Conservation (phyloP, 2,888 invertebrate species). For the Imbricaverruca yamaguchii region DNA sequence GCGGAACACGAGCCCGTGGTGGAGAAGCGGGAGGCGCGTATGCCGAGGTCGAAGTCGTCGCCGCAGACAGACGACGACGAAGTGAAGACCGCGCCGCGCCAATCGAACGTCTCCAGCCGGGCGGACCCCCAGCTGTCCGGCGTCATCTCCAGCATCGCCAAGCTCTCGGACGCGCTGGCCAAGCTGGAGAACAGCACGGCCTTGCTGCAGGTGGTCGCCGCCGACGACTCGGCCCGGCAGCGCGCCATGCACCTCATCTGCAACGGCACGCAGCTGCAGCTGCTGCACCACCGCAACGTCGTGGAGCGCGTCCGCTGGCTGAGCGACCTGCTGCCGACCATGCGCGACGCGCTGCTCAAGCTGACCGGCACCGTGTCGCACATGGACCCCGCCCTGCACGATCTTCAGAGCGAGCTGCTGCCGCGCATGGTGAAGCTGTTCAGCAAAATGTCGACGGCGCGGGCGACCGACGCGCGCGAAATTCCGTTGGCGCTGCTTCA, state of each 20-base stretch:
- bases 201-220: not conserved
- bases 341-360: not conserved
- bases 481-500: not conserved
- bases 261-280: not conserved
- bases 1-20: too few species aligned
- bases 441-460: not conserved
- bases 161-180: not conserved
- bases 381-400: not conserved
- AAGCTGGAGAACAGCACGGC: too few species aligned
- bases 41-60: too few species aligned
- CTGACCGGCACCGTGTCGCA: not conserved
- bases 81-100: too few species aligned
- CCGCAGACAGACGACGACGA: too few species aligned
- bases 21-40: too few species aligned
- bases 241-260: not conserved
- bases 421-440: not conserved
- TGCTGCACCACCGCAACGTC: not conserved
- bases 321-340: not conserved
- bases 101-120: too few species aligned
- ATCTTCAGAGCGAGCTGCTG: not conserved
- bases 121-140: not conserved
- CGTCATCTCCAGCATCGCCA: not conserved
- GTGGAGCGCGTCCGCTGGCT: not conserved
- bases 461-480: not conserved
- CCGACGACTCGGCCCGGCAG: not conserved